Base-by-base conservation (phyloP, 2,888 invertebrate species). In the Tachina fera region DNA sequence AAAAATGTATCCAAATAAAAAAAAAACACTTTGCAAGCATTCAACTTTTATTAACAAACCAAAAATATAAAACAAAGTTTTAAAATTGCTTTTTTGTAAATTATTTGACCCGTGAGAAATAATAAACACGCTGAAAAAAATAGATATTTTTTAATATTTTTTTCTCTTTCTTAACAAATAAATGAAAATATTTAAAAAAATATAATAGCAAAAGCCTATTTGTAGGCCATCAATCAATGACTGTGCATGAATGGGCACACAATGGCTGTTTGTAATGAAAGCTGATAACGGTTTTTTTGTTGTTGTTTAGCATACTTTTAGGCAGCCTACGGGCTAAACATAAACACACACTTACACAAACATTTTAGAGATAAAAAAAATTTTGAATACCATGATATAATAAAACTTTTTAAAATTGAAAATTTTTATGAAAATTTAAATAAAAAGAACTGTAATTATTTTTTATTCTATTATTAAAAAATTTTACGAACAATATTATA, bases 101-200 rank as follows among this genome's bases (percentile, higher is more conserved):
- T 56, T 67, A 74, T 68, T 75, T 81, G 81, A 81, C 81, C 81
- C 75, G 22, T 61, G 61, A 61, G 60, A 75, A 68, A 82, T 56
- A 39, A 70, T 41, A 41, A 63, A 31, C 56, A 74, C 39, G 45
- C 19, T 31, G 22, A 72, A 60, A 63, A 60, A 63, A 70, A 39
- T n/a, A 45, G 53, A 43, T 16, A 45, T 56, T 58, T 58, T 72
- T 8, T 45, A 72, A 49, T 51, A 14, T 68, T 22, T 51, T 53
- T 68, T 51, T 14, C 61, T 16, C 53, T 49, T 74, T 49, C 49
- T 51, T 39, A 61, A 60, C 31, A 31, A 6, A 31, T 31, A 31
- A 31, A 22, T 22, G 11, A 11, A 11, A 53, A 10, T n/a, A n/a
- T n/a, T n/a, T n/a, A 10, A 53, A 19, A 51, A 65, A 53, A 67